Evolutionary conservation across 2,113 vertebrate species (phyloP).

Genomic region (Holacanthus passer): DNA sequence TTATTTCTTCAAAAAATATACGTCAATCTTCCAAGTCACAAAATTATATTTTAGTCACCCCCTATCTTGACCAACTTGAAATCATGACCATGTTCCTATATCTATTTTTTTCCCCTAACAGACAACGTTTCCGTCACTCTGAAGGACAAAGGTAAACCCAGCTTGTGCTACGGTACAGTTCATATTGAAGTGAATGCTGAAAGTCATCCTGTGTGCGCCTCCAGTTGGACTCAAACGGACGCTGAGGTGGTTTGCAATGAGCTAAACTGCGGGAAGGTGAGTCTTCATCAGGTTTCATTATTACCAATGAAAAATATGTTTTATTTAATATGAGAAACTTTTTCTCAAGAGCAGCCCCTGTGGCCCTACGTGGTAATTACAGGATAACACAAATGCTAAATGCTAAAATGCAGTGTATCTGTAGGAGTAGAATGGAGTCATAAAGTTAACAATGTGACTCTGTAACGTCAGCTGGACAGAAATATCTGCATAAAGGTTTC

Average conservation of each 20-base stretch:
- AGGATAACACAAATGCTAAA: neutral
- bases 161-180: slow-evolving; percentile 54
- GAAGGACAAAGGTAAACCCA: rapidly evolving
- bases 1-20: neutral
- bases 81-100: neutral
- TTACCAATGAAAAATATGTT: neutral
- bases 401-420: neutral
- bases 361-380: neutral
- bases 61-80: neutral
- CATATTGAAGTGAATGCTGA: rapidly evolving
- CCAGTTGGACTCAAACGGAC: rapidly evolving
- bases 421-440: too few species aligned
- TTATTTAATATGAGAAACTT: neutral
- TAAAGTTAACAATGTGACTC: neutral
- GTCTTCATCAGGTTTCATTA: neutral
- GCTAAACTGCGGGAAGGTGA: slow-evolving; percentile 58
- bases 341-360: too few species aligned
- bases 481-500: neutral
- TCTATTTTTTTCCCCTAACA: slow-evolving; percentile 39
- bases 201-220: slow-evolving; percentile 38
- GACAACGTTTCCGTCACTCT: slow-evolving; percentile 61
- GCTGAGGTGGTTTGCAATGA: slow-evolving; percentile 65
- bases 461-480: neutral
- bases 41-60: neutral
- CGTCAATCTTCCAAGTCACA: neutral